Base-by-base conservation (phyloP, 1,140 invertebrate genomes). In the Macrocentrus cingulum region DNA sequence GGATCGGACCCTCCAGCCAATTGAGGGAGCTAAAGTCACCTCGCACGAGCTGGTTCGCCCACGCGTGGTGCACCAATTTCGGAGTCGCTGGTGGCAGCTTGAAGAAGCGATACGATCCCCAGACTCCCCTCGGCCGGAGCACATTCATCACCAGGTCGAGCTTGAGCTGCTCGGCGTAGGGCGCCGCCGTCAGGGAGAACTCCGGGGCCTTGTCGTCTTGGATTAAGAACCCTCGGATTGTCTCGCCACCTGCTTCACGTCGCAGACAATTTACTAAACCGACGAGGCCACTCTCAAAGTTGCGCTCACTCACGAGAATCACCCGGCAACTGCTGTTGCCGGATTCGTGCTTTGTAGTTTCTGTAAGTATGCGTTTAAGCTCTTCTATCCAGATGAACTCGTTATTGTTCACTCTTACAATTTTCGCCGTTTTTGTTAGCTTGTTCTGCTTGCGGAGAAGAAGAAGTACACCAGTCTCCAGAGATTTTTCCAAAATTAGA, bases 111-210 rank as follows among this genome's bases (percentile, higher is more conserved):
- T 92, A 90, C 19, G 86, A 88, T 9, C 92, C 91, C 84, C 94
- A 96, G 76, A 77, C 88, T 71, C 70, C 84, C 78, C 68, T 84
- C 85, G 66, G 53, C n/a, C 69, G 59, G 2, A 80, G 53, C 7
- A 97, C 85, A 71, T 95, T 97, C n/a, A 91, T 77, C n/a, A 86
- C 84, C 54, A 97, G 75, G 74, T 95, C 89, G 55, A 89, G 81
- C 23, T 84, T 73, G 1, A 89, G 63, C 66, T 90, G 88, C 9
- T 82, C 72, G 13, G 80, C 68, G 66, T 89, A 91, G 1, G 91
- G 79, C 1, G 84, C 77, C 63, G 86, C 66, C 11, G 84, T 66
- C 1, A 85, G 67, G 61, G 85, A 83, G 60, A 91, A 91, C 1
- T 74, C 63, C 2, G 88, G 88, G 6, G 85, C 88, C 42, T 82